phyloP scores from a whole-genome alignment of 2,888 invertebrate genomes.

The Aporophyla lueneburgensis region DNA sequence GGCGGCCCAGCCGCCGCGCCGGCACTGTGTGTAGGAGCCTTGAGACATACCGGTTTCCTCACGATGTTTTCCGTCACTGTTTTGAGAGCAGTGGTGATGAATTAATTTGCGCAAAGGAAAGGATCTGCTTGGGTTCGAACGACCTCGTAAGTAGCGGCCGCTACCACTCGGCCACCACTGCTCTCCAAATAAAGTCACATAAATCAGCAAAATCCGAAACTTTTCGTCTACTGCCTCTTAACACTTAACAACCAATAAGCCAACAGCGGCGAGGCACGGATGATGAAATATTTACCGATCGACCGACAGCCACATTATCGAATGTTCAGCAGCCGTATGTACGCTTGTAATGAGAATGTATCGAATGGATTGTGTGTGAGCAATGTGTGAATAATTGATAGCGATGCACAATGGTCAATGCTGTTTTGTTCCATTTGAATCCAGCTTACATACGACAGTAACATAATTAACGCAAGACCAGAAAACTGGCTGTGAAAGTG shows the following conservation, averaged over 20 bases:
- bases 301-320: slow-evolving; percentile 18
- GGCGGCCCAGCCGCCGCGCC: too few species aligned
- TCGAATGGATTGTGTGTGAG: neutral
- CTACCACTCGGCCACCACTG: too few species aligned
- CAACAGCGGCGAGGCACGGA: slow-evolving; percentile 5
- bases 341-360: slow-evolving; percentile 29
- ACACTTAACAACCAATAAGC: slow-evolving; percentile 17
- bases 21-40: too few species aligned
- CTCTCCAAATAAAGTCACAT: too few species aligned
- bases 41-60: too few species aligned
- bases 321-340: slow-evolving; percentile 1
- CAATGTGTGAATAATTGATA: neutral
- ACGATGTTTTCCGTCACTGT: too few species aligned
- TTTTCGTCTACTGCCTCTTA: slow-evolving; percentile 13
- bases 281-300: slow-evolving; percentile 44
- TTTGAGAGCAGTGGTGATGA: too few species aligned
- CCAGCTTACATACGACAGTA: neutral
- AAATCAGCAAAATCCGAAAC: neutral
- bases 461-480: too few species aligned
- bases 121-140: too few species aligned
- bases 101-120: too few species aligned
- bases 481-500: too few species aligned
- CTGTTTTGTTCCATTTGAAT: neutral
- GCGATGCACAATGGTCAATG: neutral
- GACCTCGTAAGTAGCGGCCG: too few species aligned